Evolutionary conservation across 1,140 invertebrate genomes (phyloP), one percentile per base, ranked within the genome.

Genomic region (Cydia pomonella): DNA sequence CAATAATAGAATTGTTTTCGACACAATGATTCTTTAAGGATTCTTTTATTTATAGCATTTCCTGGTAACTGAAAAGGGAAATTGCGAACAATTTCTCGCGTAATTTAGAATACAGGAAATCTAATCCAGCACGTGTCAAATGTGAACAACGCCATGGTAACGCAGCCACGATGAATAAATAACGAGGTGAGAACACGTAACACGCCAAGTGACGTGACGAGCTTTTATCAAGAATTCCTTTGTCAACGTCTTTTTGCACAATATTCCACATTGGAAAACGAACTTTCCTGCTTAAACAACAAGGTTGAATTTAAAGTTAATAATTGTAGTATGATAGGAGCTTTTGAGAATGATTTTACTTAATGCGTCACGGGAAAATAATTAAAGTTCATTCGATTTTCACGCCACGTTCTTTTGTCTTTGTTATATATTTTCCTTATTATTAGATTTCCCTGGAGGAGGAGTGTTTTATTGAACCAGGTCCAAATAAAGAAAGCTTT

Each of bases 331-430:
- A 41, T 12, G 38, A 41, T 41, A 12, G 38, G 38, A 41, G 38
- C 38, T 41, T 9, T 41, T 41, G 12, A 59, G 7, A 59, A 23
- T 59, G 4, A 59, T 59, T 21, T 59, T 38, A 69, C 38, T 66
- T 69, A 38, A n/a, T 38, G 64, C 13, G 27, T 69, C 27, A 18
- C 16, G 64, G 18, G 64, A 69, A 29, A 69, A 69, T 69, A 29
- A 69, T 69, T 69, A 38, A 69, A 38, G 33, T 69, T 69, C 29
- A 69, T 69, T 69, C 9, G 13, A 69, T 38, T 69, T 38, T 66
- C 33, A 69, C 27, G 27, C 64, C n/a, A n/a, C 38, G 64, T n/a
- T 12, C 29, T 33, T 29, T 66, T 66, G 62, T 12, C 64, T 69
- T 69, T 33, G 27, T 29, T 66, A 66, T 38, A n/a, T 27, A 69